Percentiles rank a stretch among this genome's conserved stretches.
Conservation (phyloP, 2,797 vertebrate genomes). For the Clarias fuscus region DNA sequence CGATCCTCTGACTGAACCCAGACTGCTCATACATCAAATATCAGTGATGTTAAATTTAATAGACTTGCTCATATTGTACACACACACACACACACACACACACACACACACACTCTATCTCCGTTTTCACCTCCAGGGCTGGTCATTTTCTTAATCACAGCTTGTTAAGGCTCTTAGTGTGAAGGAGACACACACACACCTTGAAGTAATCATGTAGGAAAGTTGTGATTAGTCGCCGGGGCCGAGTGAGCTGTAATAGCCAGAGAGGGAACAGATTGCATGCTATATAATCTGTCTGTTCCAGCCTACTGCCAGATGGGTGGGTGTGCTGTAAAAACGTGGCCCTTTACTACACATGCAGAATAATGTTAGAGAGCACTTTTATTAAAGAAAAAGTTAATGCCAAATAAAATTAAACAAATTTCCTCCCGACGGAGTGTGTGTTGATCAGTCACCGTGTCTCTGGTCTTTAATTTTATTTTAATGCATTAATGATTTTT, state of each 20-base stretch:
- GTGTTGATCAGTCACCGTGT: not conserved
- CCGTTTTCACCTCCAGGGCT: constrained; percentile 34
- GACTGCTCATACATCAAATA: too few species aligned
- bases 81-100: not conserved
- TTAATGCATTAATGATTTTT: not conserved
- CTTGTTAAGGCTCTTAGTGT: constrained; percentile 10
- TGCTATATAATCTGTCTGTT: not conserved
- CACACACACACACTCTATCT: not conserved
- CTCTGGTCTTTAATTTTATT: not conserved
- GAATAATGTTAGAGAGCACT: not conserved
- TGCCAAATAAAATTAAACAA: not conserved
- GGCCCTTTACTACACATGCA: not conserved
- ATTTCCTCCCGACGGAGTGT: not conserved
- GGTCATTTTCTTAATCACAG: constrained; percentile 46
- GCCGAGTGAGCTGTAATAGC: not conserved
- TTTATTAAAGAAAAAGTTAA: not conserved
- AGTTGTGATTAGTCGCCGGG: constrained; percentile 23
- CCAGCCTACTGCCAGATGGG: not conserved
- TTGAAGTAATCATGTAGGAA: constrained; percentile 50
- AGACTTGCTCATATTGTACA: too few species aligned
- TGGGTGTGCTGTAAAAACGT: not conserved
- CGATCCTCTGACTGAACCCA: not conserved
- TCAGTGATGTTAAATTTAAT: too few species aligned
- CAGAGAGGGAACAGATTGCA: not conserved
- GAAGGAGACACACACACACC: constrained; percentile 38